These are phyloP conservation scores for Brenthis hecate DNA, from an alignment of 2,888 invertebrate genomes.

Conservation along the genomic window DNA sequence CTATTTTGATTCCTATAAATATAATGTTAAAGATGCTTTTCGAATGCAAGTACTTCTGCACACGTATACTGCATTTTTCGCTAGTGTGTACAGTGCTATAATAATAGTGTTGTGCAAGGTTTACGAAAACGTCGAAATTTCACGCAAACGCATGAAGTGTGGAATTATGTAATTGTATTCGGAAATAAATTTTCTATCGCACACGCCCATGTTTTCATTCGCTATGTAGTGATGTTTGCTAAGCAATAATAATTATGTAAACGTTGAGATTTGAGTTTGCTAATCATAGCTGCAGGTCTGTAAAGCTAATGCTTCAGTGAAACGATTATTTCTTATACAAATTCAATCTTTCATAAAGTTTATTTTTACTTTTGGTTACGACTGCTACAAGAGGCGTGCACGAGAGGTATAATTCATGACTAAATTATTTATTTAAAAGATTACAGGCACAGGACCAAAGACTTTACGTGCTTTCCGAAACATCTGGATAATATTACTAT, in stretches of 20 bases:
- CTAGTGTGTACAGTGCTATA: constrained; percentile 64
- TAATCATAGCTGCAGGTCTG: too few relatives aligned
- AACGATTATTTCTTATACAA: too few relatives aligned
- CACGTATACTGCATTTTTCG: constrained; percentile 55
- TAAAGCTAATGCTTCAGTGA: too few relatives aligned
- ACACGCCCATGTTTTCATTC: constrained; percentile 1
- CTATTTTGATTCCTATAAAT: constrained; percentile 15
- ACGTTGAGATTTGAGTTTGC: too few relatives aligned
- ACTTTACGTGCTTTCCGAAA: too few relatives aligned
- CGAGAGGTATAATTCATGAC: too few relatives aligned
- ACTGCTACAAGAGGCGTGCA: too few relatives aligned
- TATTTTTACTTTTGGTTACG: too few relatives aligned
- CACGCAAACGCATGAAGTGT: constrained; percentile 43
- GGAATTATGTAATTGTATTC: constrained; percentile 32
- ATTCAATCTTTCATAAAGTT: too few relatives aligned
- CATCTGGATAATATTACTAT: too few relatives aligned
- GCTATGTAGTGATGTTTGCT: constrained; percentile 2
- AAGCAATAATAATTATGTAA: neutral
- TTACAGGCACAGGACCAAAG: too few relatives aligned
- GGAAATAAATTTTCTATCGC: constrained; percentile 35
- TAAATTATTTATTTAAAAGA: too few relatives aligned
- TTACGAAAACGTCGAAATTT: constrained; percentile 65
- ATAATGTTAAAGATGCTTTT: constrained; percentile 47
- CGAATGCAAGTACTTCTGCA: constrained; percentile 14
- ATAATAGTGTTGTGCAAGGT: constrained; percentile 69